Evolutionary conservation across 2,888 invertebrate species (phyloP).

Genomic region (Argynnis bischoffii): DNA sequence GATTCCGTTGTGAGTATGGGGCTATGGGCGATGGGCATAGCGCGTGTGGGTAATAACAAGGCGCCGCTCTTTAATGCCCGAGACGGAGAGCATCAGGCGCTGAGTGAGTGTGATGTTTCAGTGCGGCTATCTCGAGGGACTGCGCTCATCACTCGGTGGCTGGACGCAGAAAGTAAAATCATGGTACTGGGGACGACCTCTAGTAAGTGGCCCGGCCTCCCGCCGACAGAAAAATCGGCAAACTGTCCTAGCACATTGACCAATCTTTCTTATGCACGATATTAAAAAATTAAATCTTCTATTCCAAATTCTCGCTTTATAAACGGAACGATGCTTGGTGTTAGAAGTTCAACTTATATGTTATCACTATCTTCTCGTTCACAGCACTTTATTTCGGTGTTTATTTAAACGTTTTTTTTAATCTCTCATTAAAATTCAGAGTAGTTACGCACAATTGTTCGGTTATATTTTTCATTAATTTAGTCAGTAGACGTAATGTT

Average conservation of each 20-base stretch:
- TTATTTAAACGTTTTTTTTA: constrained; percentile 56
- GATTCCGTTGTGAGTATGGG: constrained; percentile 11
- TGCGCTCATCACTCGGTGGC: constrained; percentile 97
- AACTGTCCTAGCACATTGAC: constrained; percentile 78
- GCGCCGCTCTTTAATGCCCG: constrained; percentile 20
- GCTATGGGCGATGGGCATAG: constrained; percentile 12
- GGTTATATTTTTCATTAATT: constrained; percentile 54
- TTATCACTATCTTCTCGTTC: constrained; percentile 71
- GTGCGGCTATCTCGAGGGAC: constrained; percentile 96
- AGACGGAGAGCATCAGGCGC: constrained; percentile 63
- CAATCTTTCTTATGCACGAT: constrained; percentile 77
- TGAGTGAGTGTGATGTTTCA: constrained; percentile 86
- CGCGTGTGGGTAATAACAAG: constrained; percentile 5
- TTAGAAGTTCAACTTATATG: constrained; percentile 65
- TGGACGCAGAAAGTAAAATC: constrained; percentile 98
- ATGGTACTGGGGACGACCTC: constrained; percentile 98
- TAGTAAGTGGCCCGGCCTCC: constrained; percentile 89
- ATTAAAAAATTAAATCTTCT: constrained; percentile 49
- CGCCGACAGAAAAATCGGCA: constrained; percentile 70
- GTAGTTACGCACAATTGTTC: constrained; percentile 62
- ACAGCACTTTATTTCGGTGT: constrained; percentile 73
- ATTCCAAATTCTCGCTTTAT: constrained; percentile 75
- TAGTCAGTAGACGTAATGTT: constrained; percentile 72
- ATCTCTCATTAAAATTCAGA: constrained; percentile 47
- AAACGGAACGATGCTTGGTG: constrained; percentile 74